These are phyloP conservation scores for Fopius arisanus DNA, from an alignment of 1,140 invertebrate genomes.

Conservation along the genomic window DNA sequence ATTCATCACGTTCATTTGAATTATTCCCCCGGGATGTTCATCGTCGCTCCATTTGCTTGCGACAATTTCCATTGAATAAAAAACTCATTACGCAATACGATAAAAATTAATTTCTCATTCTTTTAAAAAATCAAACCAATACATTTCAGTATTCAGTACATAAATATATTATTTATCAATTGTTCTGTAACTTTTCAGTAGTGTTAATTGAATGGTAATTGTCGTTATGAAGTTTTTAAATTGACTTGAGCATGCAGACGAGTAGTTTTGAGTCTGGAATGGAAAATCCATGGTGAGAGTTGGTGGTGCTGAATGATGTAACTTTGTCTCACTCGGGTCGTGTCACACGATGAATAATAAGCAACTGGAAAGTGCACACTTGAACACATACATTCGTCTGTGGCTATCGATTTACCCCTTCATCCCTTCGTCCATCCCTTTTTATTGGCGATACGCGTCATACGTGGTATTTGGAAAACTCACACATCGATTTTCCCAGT, in stretches of 20 bases:
- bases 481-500: background rate
- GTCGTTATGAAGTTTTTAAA: background rate
- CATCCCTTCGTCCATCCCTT: background rate
- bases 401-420: conserved; percentile 8
- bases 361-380: conserved; percentile 21
- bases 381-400: background rate
- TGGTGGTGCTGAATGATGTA: conserved; percentile 1
- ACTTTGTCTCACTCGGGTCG: conserved; percentile 17
- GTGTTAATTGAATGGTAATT: background rate
- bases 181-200: too few relatives aligned
- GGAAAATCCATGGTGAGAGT: background rate
- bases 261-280: background rate
- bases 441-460: background rate
- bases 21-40: background rate
- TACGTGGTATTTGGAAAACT: background rate
- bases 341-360: conserved; percentile 24
- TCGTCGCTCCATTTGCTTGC: background rate
- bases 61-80: background rate
- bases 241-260: background rate
- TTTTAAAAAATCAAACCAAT: too few relatives aligned
- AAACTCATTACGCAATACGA: background rate
- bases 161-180: too few relatives aligned
- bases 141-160: too few relatives aligned
- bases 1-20: background rate
- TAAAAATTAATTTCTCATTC: background rate